phyloP scores from a whole-genome alignment of 2,113 vertebrate species.

The Condylura cristata region DNA sequence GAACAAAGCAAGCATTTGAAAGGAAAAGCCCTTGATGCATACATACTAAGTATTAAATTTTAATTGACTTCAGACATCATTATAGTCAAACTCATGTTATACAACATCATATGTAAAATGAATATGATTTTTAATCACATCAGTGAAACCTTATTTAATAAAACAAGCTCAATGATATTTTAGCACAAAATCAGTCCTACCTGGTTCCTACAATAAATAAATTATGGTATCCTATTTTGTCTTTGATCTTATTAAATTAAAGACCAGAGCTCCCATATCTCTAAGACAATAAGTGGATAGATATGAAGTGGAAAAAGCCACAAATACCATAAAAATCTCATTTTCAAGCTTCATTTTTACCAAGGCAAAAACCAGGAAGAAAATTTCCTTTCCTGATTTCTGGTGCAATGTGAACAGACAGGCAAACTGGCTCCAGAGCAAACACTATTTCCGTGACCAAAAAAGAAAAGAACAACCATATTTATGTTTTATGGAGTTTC shows the following conservation, averaged over 20 bases:
- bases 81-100: constrained; percentile 14
- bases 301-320: background rate
- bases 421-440: background rate
- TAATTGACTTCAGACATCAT: background rate
- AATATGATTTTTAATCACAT: background rate
- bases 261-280: background rate
- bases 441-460: background rate
- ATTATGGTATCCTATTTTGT: background rate
- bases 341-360: too few species aligned
- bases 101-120: background rate
- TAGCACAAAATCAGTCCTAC: background rate
- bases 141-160: background rate
- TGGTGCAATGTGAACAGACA: background rate
- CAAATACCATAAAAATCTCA: background rate
- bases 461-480: background rate
- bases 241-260: background rate
- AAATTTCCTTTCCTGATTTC: background rate
- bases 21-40: background rate
- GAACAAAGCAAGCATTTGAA: background rate
- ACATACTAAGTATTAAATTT: background rate
- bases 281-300: background rate
- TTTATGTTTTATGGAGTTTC: background rate
- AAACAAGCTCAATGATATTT: background rate
- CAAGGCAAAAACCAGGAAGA: background rate
- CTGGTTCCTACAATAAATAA: background rate